Percentiles rank a stretch among this genome's conserved stretches.
phyloP scores from a whole-genome alignment of 2,113 vertebrate species.

The Lathamus discolor region DNA sequence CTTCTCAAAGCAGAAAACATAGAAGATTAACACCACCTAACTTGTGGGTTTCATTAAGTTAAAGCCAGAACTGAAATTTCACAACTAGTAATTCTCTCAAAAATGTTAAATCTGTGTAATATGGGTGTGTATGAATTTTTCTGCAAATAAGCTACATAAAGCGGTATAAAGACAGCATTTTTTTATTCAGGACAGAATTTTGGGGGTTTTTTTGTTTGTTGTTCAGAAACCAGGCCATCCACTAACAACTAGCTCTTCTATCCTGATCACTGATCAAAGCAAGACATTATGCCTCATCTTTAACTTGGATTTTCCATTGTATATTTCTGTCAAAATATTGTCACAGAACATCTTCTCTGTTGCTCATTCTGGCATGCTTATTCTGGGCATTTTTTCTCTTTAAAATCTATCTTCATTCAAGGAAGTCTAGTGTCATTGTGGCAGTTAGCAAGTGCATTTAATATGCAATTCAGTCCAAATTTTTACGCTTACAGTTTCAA shows the following conservation, averaged over 20 bases:
- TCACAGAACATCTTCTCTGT: neutral
- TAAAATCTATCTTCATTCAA: neutral
- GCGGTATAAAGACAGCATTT: neutral
- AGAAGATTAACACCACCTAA: neutral
- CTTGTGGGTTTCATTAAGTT: neutral
- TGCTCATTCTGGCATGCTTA: neutral
- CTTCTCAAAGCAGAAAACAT: neutral
- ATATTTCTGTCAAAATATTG: neutral
- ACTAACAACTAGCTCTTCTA: neutral
- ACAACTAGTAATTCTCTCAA: neutral
- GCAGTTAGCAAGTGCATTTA: neutral
- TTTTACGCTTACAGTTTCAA: neutral
- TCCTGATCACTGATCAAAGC: neutral
- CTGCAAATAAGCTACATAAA: neutral
- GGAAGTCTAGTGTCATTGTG: neutral
- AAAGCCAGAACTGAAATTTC: neutral
- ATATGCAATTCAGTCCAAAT: neutral
- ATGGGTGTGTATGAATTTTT: neutral
- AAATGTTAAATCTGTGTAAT: neutral
- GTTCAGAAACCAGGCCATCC: neutral
- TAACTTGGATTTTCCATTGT: neutral
- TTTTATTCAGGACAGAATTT: neutral
- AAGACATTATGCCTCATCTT: neutral
- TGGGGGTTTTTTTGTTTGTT: neutral
- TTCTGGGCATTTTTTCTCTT: neutral